Percentiles rank a stretch among this genome's conserved stretches.
Evolutionary conservation across 2,888 invertebrate species (phyloP).

Genomic region (Hydrotaea cyrtoneurina): DNA sequence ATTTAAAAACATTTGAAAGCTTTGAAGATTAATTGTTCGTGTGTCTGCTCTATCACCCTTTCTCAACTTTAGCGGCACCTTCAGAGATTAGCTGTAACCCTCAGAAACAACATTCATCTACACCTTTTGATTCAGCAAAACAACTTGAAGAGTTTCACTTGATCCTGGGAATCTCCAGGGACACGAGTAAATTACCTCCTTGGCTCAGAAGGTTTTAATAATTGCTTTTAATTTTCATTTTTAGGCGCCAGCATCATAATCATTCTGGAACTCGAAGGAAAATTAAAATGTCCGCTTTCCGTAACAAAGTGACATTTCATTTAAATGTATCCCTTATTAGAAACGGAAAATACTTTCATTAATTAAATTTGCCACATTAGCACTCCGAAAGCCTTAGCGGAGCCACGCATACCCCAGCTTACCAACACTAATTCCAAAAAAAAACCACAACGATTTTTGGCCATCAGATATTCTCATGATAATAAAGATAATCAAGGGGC

Average conservation of each 20-base stretch:
- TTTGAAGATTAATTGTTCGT: too few species aligned
- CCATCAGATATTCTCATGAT: constrained; percentile 17
- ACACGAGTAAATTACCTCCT: neutral
- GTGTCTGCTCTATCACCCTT: neutral
- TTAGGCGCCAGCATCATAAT: neutral
- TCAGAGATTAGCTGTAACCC: neutral
- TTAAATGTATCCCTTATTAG: constrained; percentile 5
- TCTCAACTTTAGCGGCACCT: too few species aligned
- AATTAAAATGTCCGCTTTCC: neutral
- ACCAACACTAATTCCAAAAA: neutral
- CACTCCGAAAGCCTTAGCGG: neutral
- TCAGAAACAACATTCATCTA: neutral
- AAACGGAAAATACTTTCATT: constrained; percentile 20
- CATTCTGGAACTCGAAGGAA: neutral
- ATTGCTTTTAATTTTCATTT: neutral
- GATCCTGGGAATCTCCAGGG: neutral
- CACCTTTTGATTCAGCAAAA: neutral
- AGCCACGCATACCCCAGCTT: neutral
- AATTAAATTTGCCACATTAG: constrained; percentile 31
- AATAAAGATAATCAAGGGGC: constrained; percentile 28
- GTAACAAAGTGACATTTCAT: constrained; percentile 7
- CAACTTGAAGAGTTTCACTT: neutral
- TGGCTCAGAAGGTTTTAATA: neutral
- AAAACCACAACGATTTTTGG: neutral
- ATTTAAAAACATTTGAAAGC: too few species aligned